Percentiles rank a stretch among this genome's conserved stretches.
phyloP scores from a whole-genome alignment of 1,140 invertebrate genomes.

The Bilobella aurantiaca region DNA sequence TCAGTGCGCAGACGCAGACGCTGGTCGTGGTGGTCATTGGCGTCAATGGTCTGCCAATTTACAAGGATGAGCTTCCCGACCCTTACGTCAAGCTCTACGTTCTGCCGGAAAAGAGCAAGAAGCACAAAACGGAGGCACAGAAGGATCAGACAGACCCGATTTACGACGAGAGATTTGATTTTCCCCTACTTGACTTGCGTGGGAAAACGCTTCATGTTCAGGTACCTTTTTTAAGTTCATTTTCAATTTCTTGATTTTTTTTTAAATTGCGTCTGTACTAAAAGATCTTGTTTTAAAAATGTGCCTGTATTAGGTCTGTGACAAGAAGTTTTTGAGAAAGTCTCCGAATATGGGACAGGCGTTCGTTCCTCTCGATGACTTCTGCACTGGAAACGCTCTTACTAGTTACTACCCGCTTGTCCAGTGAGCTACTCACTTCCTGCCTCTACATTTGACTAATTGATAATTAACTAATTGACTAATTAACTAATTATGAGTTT shows the following conservation, averaged over 20 bases:
- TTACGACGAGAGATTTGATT: conserved; percentile 46
- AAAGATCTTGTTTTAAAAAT: neutral
- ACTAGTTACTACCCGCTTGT: conserved; percentile 28
- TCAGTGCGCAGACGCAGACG: conserved; percentile 26
- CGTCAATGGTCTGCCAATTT: conserved; percentile 60
- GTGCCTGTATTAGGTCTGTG: conserved; percentile 36
- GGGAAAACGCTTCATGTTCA: conserved; percentile 37
- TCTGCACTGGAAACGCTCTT: conserved; percentile 28
- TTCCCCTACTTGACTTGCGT: conserved; percentile 35
- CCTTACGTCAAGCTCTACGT: conserved; percentile 90
- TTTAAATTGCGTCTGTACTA: too few species aligned
- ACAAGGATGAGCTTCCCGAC: conserved; percentile 81
- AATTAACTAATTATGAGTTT: too few species aligned
- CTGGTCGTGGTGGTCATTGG: conserved; percentile 36
- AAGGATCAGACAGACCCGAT: conserved; percentile 45
- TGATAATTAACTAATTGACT: neutral
- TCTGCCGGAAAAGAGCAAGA: conserved; percentile 74
- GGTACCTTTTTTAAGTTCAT: too few species aligned
- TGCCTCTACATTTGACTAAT: neutral
- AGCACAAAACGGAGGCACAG: conserved; percentile 68
- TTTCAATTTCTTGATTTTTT: too few species aligned
- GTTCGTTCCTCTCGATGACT: conserved; percentile 29
- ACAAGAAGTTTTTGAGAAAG: conserved; percentile 38
- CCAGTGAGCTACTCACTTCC: conserved; percentile 45
- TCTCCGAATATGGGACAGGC: conserved; percentile 36